Conservation (phyloP, 1,140 invertebrate species). For the Polypedilum pembai region DNA sequence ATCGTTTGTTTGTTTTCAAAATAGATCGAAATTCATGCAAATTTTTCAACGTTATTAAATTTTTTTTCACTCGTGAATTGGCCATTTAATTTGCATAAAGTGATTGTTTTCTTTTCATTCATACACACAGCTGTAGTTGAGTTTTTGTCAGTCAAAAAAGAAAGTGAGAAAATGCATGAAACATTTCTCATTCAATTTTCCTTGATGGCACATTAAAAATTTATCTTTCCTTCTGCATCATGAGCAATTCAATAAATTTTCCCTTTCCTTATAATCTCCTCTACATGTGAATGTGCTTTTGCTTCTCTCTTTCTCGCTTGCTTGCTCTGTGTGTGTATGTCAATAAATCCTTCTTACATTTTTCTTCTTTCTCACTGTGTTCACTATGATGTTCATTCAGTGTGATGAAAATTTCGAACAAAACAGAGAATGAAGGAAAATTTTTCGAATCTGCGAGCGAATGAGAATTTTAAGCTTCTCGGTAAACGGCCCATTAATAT, state of each 20-base stretch:
- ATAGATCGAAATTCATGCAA: background rate
- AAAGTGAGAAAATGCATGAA: background rate
- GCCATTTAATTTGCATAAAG: conserved; percentile 13
- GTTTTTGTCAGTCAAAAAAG: background rate
- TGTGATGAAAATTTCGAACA: background rate
- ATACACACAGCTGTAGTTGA: too few species aligned
- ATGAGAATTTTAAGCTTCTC: conserved; percentile 8
- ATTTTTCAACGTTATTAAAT: background rate
- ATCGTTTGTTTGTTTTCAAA: too few species aligned
- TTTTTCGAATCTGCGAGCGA: background rate
- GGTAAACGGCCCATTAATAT: conserved; percentile 27
- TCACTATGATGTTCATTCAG: background rate
- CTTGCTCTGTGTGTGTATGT: too few species aligned
- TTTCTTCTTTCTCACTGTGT: too few species aligned
- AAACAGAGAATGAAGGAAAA: background rate
- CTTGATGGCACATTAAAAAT: conserved; percentile 18
- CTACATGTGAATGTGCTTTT: background rate
- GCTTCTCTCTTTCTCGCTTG: too few species aligned
- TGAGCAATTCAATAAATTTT: conserved; percentile 19
- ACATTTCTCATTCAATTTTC: conserved; percentile 5
- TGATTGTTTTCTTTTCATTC: background rate
- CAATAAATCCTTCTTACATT: too few species aligned
- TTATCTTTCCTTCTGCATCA: conserved; percentile 13
- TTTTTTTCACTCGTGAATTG: background rate
- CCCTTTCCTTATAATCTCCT: background rate